Conservation (phyloP, 2,113 vertebrate species). For the Emberiza fucata region DNA sequence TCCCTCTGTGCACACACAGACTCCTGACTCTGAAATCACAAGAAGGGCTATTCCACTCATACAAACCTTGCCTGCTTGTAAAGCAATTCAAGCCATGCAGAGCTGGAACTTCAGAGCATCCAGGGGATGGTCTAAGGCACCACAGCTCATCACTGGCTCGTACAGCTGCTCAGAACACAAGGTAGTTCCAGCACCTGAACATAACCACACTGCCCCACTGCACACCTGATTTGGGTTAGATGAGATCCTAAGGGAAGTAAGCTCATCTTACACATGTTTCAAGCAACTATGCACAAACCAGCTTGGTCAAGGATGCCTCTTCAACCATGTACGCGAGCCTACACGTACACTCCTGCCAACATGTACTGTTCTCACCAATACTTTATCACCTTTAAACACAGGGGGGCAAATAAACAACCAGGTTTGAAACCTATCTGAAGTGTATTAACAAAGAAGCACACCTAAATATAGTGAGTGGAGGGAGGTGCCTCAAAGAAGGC, state of each 20-base stretch:
- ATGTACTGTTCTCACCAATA: neutral
- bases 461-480: neutral
- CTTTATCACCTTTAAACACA: neutral
- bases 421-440: neutral
- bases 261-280: neutral
- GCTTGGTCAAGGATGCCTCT: neutral
- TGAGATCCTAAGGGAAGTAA: neutral
- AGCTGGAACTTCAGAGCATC: neutral
- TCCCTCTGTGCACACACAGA: neutral
- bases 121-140: neutral
- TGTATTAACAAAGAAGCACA: neutral
- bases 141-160: neutral
- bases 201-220: neutral
- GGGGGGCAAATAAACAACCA: neutral
- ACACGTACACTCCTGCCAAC: neutral
- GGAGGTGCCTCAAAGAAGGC: neutral
- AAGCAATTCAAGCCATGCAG: neutral
- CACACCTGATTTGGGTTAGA: neutral
- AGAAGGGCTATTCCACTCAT: neutral
- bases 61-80: neutral
- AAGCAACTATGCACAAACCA: neutral
- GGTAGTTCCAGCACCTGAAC: neutral
- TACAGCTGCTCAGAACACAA: neutral
- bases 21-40: neutral
- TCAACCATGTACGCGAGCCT: fast-evolving